Conservation (phyloP, 1,140 invertebrate species). For the Euglossa dilemma region DNA sequence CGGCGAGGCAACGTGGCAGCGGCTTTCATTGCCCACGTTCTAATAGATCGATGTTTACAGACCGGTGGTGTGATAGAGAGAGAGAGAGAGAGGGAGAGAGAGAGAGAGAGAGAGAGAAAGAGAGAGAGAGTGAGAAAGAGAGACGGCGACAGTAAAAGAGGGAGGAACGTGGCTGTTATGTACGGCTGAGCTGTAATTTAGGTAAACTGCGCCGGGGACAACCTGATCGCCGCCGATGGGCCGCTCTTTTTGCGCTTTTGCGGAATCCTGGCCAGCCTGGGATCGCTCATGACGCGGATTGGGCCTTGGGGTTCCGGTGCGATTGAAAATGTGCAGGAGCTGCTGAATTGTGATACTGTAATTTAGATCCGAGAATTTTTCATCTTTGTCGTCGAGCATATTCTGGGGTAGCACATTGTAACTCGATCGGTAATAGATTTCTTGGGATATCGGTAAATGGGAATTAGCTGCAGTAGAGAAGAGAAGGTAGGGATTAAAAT, state of each 20-base stretch:
- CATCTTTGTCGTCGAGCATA: too few relatives aligned
- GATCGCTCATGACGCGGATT: not conserved
- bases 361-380: not conserved
- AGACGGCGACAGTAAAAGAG: not conserved
- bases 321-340: not conserved
- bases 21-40: slow-evolving; percentile 50
- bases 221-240: slow-evolving; percentile 21
- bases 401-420: too few relatives aligned
- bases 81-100: not conserved
- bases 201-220: not conserved
- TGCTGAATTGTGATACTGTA: not conserved
- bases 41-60: slow-evolving; percentile 65
- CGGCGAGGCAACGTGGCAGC: slow-evolving; percentile 40
- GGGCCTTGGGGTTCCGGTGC: not conserved
- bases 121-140: not conserved
- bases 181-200: slow-evolving; percentile 27
- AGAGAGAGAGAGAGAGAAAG: too few relatives aligned
- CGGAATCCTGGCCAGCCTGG: not conserved
- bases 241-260: slow-evolving; percentile 34
- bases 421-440: too few relatives aligned
- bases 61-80: not conserved
- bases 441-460: too few relatives aligned
- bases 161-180: slow-evolving; percentile 14
- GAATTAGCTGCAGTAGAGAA: too few relatives aligned
- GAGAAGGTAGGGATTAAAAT: too few relatives aligned